Evolutionary conservation across 1,140 invertebrate genomes (phyloP), one percentile per base, ranked within the genome.

Genomic region (Solenopsis invicta): DNA sequence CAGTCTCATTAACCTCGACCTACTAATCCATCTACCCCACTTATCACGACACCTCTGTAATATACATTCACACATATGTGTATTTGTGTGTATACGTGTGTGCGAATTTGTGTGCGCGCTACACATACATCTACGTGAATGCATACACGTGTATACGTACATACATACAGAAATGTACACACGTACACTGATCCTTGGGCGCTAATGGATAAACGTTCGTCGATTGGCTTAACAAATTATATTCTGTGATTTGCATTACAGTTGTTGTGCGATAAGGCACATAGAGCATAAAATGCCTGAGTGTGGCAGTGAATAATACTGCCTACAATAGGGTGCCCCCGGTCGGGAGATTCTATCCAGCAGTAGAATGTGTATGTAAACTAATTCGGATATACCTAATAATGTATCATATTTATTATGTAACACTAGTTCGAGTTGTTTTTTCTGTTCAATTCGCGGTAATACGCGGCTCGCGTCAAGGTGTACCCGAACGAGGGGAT

Each of bases 191-290:
- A 89, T 92, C 88, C 89, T 66, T 86, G 76, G 76, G 92, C 92
- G 92, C 92, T 92, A 89, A 89, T 91, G 89, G 90, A 93, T 92
- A 48, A 72, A 86, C 80, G 80, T 82, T 84, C 91, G 85, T 93
- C 91, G 80, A 94, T 94, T 93, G 93, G 93, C 92, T 93, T 93
- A 94, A 95, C 93, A 92, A 94, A 94, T 93, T 94, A 93, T 94
- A 94, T 94, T 95, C 90, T 95, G 92, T 95, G 94, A 94, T 95
- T 95, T 95, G 92, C 92, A 95, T 95, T 95, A 94, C 94, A 95
- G 94, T 94, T 94, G 92, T 94, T 94, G 94, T 95, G 94, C 93
- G 92, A 94, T 94, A 94, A 94, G 91, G 93, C 93, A 95, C 94
- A 93, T 92, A 94, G 93, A 93, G 91, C 92, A 94, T 94, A 94